Percentiles rank a stretch among this genome's conserved stretches.
phyloP scores from a whole-genome alignment of 2,797 vertebrate species.

The Falco rusticolus region DNA sequence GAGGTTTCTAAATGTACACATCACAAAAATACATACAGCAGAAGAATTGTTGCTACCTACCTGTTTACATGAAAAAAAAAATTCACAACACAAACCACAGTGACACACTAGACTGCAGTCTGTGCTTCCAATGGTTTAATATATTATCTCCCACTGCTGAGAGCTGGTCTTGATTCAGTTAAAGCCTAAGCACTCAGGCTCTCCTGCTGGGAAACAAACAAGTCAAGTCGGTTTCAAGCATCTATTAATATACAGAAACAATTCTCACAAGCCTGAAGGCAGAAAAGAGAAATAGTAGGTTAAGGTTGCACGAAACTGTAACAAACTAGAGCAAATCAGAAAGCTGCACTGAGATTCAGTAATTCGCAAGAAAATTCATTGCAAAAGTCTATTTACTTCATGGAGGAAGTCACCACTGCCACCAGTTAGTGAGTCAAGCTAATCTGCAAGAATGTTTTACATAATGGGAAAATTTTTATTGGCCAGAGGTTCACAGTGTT shows the following conservation, averaged over 20 bases:
- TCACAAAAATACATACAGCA: not conserved
- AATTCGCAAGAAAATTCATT: not conserved
- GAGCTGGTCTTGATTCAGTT: conserved; percentile 55
- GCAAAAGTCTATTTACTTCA: conserved; percentile 44
- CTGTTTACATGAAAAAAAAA: conserved; percentile 48
- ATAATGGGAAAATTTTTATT: conserved; percentile 69
- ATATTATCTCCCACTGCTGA: conserved; percentile 52
- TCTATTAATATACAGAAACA: conserved; percentile 58
- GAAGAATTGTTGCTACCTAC: conserved; percentile 24
- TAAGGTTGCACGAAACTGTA: not conserved
- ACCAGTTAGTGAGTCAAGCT: conserved; percentile 58
- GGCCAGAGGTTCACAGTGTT: conserved; percentile 67
- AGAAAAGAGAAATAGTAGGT: not conserved
- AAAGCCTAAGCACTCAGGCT: conserved; percentile 45
- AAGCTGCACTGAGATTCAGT: not conserved
- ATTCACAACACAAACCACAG: conserved; percentile 35
- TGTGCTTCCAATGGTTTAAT: conserved; percentile 52
- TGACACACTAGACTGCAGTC: conserved; percentile 26
- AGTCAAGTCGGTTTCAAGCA: conserved; percentile 45
- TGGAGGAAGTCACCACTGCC: conserved; percentile 53
- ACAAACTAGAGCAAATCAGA: not conserved
- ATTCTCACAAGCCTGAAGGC: conserved; percentile 51
- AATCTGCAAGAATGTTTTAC: conserved; percentile 55
- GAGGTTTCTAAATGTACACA: not conserved
- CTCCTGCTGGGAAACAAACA: conserved; percentile 69